These are phyloP conservation scores for Tolmerus cingulatus DNA, from an alignment of 2,888 invertebrate species.

Conservation along the genomic window DNA sequence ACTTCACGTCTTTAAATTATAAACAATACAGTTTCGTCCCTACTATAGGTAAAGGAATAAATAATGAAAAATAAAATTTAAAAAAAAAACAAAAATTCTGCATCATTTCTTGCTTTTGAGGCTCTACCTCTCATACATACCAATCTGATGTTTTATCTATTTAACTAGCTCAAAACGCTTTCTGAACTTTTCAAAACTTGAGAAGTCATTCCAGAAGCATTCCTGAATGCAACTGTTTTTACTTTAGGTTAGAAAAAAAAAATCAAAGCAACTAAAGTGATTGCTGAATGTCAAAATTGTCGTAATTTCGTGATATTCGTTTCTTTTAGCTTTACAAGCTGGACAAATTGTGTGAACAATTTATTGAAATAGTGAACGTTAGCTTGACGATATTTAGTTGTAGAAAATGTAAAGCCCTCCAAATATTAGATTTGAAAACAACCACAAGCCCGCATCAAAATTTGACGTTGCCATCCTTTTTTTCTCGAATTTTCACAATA, in stretches of 20 bases:
- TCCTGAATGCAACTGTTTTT: background rate
- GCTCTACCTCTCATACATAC: no score
- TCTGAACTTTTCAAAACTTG: background rate
- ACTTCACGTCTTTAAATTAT: no score
- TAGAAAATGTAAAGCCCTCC: background rate
- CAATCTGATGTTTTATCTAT: no score
- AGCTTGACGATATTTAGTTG: background rate
- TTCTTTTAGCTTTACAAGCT: background rate
- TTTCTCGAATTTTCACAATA: background rate
- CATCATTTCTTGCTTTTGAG: no score
- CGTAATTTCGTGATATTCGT: background rate
- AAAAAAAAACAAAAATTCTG: no score
- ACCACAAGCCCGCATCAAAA: background rate
- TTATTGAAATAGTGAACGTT: background rate
- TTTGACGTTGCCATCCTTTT: background rate
- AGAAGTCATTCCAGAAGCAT: background rate
- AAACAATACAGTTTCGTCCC: no score
- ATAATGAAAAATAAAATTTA: no score
- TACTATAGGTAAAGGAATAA: no score
- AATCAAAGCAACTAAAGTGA: background rate
- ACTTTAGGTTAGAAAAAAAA: background rate
- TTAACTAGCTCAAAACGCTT: background rate
- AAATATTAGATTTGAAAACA: background rate
- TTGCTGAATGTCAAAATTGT: background rate
- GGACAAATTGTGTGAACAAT: background rate